Base-by-base conservation (phyloP, 2,113 vertebrate genomes). In the Jacana jacana region DNA sequence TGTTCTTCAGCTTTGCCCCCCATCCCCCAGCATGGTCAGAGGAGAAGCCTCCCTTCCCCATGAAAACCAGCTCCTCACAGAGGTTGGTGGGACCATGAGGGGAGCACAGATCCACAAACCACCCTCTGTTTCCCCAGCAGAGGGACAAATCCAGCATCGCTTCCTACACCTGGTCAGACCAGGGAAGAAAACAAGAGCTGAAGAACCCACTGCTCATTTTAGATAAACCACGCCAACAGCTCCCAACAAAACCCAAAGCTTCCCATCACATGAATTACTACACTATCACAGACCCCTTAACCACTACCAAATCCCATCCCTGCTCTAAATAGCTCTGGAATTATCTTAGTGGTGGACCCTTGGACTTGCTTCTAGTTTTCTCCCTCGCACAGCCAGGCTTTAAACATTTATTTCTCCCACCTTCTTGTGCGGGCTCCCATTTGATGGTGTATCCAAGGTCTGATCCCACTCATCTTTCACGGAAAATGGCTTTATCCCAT, bases 81-180 rank as follows among this genome's bases (percentile, higher is more conserved):
- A 7, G 24, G 37, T 24, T 22, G 4, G 49, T 7, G 2, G 76
- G 58, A 24, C 52, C 5, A 3, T 1, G 23, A 81, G n/a, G 18
- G n/a, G 31, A 60, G 16, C 14, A 4, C 39, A 33, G 76, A 54
- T 28, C 23, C 30, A 0, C 40, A 2, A 11, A 7, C 17, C 54
- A 17, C 20, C 65, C 48, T n/a, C 49, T 1, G 0, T 6, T 22
- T 12, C 48, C 42, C 54, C 4, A 14, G 35, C 35, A 69, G 69
- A 31, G 18, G 13, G 2, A 20, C 1, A 0, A 40, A 17, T 0
- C 2, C 33, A 7, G 35, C 39, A 7, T 15, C 16, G 5, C 6
- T 35, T 22, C 37, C 33, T 5, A 4, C 0, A 7, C 33, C 79
- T 31, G 42, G 13, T 3, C 48, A 63, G 49, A n/a, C 9, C 27